Base-by-base conservation (phyloP, 2,888 invertebrate genomes). In the Pimpla rufipes region DNA sequence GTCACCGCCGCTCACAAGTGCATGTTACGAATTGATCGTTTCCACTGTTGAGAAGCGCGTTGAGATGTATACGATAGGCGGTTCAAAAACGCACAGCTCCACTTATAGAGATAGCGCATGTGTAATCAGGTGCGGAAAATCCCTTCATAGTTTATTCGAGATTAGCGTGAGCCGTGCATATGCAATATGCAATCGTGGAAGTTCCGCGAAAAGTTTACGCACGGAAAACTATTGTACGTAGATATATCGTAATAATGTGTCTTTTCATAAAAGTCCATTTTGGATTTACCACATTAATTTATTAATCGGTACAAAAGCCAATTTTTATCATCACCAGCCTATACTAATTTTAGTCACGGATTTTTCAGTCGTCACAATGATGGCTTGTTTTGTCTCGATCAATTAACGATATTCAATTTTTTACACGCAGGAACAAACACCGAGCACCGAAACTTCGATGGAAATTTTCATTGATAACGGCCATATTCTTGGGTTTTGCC, bases 401-500 rank as follows among this genome's bases (percentile, higher is more conserved):
- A 7, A 84, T 85, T 80, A 45, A 64, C 13, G 55, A 47, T n/a
- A 10, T 55, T 37, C 7, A 40, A 74, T 50, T 68, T 23, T 87
- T 3, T 47, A 10, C 0, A n/a, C 23, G 23, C 73, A 91, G 91
- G n/a, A 88, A 88, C 76, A 90, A 87, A 45, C 70, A 88, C 21
- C 87, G 83, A 29, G 80, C 86, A 47, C 89, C 91, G 0, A 80
- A 81, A 18, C 86, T 93, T 2, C 88, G 92, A 37, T 90, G 90
- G 90, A 92, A 91, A 81, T 90, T 93, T 29, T 40, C 83, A 6
- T 1, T 86, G 4, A 91, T 93, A 16, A 85, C 90, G 2, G 78
- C 70, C 8, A 50, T 77, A 7, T 86, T 93, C 35, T 79, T 93
- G 66, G 10, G 88, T 21, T 78, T 89, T 18, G 91, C 93, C 6